A percentile compares a stretch with the other conserved stretches of the same genome.
Conservation (phyloP, 2,113 vertebrate species). For the Miniopterus natalensis region DNA sequence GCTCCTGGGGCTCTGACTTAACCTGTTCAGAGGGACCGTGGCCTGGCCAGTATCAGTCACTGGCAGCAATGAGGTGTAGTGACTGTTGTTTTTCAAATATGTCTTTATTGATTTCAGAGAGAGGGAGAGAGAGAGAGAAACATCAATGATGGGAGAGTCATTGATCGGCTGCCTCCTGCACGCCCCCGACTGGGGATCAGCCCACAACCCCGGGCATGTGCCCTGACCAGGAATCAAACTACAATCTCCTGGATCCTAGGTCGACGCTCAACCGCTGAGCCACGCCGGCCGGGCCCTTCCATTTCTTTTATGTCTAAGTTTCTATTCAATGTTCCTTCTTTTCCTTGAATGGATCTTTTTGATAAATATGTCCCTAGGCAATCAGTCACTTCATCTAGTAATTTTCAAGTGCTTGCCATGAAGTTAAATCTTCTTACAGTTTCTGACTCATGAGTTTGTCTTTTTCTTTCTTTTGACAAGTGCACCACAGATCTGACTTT, state of each 20-base stretch:
- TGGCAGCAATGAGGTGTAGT: neutral
- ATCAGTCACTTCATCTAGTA: neutral
- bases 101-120: too few species aligned
- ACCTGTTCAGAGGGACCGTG: neutral
- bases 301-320: neutral
- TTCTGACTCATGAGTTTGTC: neutral
- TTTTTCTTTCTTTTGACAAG: constrained; percentile 1
- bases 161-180: too few species aligned
- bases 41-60: neutral
- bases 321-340: neutral
- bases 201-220: too few species aligned
- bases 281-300: too few species aligned
- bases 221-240: too few species aligned
- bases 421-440: neutral
- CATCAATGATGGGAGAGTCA: too few species aligned
- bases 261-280: too few species aligned
- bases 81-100: too few species aligned
- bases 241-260: too few species aligned
- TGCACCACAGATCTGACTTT: neutral
- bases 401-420: neutral
- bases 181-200: too few species aligned
- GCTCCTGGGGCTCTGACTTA: neutral
- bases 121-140: too few species aligned
- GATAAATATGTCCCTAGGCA: neutral
- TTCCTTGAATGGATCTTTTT: neutral